These are phyloP conservation scores for Otocyon megalotis DNA, from an alignment of 2,113 vertebrate genomes.

Conservation along the genomic window DNA sequence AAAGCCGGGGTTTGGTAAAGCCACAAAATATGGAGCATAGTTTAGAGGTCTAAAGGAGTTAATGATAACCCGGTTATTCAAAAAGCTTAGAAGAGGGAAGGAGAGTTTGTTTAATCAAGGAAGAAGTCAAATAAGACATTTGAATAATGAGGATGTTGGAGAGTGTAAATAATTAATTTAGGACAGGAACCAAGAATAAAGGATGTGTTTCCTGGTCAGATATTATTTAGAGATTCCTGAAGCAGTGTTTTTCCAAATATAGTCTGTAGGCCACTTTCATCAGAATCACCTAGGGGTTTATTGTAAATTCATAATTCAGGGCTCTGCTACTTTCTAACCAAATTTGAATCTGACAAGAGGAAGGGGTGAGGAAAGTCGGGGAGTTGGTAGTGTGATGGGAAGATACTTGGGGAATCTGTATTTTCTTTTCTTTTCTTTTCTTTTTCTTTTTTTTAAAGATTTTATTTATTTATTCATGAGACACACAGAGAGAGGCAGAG, in stretches of 20 bases:
- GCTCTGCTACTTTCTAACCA: background rate
- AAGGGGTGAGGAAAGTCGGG: background rate
- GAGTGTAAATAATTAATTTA: background rate
- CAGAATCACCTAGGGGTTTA: background rate
- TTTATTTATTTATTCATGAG: too few species aligned
- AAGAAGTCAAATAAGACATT: background rate
- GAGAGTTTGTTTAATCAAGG: background rate
- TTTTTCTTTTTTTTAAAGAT: too few species aligned
- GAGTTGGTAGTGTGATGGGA: background rate
- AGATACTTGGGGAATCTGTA: background rate
- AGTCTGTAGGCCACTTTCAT: background rate
- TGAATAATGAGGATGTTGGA: background rate
- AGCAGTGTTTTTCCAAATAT: background rate
- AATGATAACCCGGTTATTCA: too few species aligned
- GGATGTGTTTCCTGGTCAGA: background rate
- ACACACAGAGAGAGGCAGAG: too few species aligned
- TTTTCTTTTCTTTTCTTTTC: too few species aligned
- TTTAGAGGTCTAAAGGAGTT: background rate
- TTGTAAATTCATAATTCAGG: background rate
- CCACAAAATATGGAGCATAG: background rate
- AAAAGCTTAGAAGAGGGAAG: background rate
- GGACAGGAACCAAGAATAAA: background rate
- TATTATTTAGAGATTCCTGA: background rate
- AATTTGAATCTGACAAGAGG: background rate
- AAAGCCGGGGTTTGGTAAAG: background rate